phyloP scores from a whole-genome alignment of 2,113 vertebrate species.

The Lates calcarifer region DNA sequence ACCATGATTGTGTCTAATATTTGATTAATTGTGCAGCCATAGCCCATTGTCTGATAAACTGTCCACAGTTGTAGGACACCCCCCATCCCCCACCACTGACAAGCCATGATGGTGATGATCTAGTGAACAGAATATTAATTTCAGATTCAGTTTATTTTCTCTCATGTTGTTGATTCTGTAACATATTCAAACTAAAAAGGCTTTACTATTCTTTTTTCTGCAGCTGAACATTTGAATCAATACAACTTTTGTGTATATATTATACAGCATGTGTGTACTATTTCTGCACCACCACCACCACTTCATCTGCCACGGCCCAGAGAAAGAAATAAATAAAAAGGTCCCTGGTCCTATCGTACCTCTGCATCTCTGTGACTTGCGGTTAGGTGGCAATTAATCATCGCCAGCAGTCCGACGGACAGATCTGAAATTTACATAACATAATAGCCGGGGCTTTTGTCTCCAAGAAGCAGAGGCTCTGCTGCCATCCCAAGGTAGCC shows the following conservation, averaged over 20 bases:
- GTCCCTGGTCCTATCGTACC: not conserved
- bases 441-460: conserved; percentile 23
- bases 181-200: not conserved
- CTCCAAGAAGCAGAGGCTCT: not conserved
- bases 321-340: not conserved
- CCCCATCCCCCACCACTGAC: too few relatives aligned
- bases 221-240: not conserved
- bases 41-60: too few relatives aligned
- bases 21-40: too few relatives aligned
- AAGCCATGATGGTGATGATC: too few relatives aligned
- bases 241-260: not conserved
- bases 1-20: too few relatives aligned
- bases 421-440: conserved; percentile 53
- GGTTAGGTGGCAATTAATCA: conserved; percentile 53
- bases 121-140: not conserved
- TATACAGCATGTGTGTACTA: not conserved
- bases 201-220: not conserved
- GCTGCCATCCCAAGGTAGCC: not conserved
- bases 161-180: too few relatives aligned
- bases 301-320: not conserved
- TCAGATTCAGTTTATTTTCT: not conserved
- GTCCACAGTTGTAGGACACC: too few relatives aligned
- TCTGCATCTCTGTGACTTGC: conserved; percentile 17
- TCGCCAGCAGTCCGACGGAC: conserved; percentile 14
- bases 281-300: too few relatives aligned